phyloP scores from a whole-genome alignment of 1,140 invertebrate genomes.

The Piezodorus guildinii region DNA sequence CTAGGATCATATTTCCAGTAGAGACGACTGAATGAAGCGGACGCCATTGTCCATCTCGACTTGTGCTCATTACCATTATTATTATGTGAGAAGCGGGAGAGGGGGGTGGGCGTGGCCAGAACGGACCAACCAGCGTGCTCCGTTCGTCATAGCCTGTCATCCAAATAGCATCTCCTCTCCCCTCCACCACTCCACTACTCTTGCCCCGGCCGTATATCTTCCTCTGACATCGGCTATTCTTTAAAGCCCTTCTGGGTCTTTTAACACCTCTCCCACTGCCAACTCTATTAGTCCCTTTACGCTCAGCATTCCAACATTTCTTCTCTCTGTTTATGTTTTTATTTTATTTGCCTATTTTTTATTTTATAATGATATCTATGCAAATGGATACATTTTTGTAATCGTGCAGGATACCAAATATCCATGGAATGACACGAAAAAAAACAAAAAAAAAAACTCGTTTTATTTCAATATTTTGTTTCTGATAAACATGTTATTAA shows the following conservation, averaged over 20 bases:
- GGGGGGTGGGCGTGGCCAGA: not conserved
- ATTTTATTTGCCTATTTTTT: too few relatives aligned
- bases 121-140: not conserved
- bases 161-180: conserved; percentile 5
- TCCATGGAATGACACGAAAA: too few relatives aligned
- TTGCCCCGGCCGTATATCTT: not conserved
- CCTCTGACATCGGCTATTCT: conserved; percentile 2
- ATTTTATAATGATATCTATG: too few relatives aligned
- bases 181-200: not conserved
- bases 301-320: too few relatives aligned
- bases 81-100: conserved; percentile 11
- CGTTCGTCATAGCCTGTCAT: conserved; percentile 6
- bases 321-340: too few relatives aligned
- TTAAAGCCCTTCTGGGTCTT: conserved; percentile 1
- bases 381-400: too few relatives aligned
- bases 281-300: not conserved
- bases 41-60: conserved; percentile 8
- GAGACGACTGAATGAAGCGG: not conserved
- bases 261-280: not conserved
- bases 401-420: too few relatives aligned
- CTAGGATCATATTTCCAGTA: too few relatives aligned
- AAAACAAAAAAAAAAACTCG: too few relatives aligned
- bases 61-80: conserved; percentile 15
- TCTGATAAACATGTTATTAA: too few relatives aligned
- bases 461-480: too few relatives aligned